Evolutionary conservation across 2,113 vertebrate species (phyloP).

Genomic region (Harpagus bidentatus): DNA sequence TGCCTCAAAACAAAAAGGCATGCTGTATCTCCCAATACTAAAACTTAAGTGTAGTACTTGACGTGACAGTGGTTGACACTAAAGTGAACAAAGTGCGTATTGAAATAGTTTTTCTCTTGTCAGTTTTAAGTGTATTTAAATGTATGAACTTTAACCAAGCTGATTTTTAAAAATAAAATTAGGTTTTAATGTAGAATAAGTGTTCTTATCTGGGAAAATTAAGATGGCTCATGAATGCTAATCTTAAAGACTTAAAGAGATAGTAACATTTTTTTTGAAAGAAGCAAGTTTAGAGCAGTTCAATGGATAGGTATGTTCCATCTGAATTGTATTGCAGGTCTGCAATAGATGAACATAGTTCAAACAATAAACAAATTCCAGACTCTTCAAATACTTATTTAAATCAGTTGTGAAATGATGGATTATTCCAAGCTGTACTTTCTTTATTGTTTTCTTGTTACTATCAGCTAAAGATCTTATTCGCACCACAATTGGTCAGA

Average conservation of each 20-base stretch:
- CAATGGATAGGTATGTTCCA: not conserved
- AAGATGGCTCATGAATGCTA: not conserved
- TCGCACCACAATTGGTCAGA: slow-evolving; percentile 86
- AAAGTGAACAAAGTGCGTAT: not conserved
- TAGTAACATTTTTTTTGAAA: not conserved
- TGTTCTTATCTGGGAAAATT: not conserved
- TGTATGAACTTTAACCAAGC: not conserved
- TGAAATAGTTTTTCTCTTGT: not conserved
- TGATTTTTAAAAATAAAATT: not conserved
- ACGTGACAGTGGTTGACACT: not conserved
- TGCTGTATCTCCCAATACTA: not conserved
- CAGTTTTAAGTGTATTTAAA: not conserved
- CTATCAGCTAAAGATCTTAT: slow-evolving; percentile 84
- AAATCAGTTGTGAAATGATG: not conserved
- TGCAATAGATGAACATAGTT: not conserved
- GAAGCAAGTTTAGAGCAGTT: not conserved
- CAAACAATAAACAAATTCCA: not conserved
- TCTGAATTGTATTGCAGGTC: not conserved
- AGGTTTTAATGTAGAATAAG: not conserved
- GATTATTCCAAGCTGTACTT: not conserved
- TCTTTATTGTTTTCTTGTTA: not conserved
- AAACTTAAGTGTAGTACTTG: not conserved
- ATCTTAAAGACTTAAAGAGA: not conserved
- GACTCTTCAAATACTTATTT: not conserved
- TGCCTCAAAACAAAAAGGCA: not conserved